Conservation (phyloP, 1,140 invertebrate species). For the Araneus ventricosus region DNA sequence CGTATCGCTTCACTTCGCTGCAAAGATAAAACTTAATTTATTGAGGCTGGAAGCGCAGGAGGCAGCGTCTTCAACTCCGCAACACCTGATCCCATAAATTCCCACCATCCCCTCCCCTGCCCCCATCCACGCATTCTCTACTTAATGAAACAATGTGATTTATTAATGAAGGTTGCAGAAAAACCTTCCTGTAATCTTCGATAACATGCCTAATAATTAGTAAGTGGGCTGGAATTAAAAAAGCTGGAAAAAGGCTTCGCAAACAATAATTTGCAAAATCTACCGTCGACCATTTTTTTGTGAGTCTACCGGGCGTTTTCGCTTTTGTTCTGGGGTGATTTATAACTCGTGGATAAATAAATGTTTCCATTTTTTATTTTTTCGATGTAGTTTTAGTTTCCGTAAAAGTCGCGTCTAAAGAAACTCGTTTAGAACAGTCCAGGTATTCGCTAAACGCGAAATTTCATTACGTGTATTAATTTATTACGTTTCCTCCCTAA, state of each 20-base stretch:
- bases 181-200: conserved; percentile 32
- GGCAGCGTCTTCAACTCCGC: neutral
- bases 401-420: no score
- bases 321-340: conserved; percentile 20
- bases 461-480: neutral
- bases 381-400: neutral
- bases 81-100: conserved; percentile 34
- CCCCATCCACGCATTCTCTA: neutral
- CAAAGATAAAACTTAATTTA: conserved; percentile 18
- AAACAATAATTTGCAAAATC: conserved; percentile 42
- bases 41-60: neutral
- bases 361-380: neutral
- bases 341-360: neutral
- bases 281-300: neutral
- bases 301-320: neutral
- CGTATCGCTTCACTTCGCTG: neutral
- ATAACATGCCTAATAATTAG: conserved; percentile 55
- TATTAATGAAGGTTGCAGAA: conserved; percentile 16
- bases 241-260: neutral
- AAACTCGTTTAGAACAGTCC: neutral
- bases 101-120: neutral
- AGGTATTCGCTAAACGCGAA: neutral
- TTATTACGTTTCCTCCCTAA: neutral
- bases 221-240: neutral
- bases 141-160: conserved; percentile 46